phyloP scores from a whole-genome alignment of 1,140 invertebrate species.

The Drosophila punjabiensis region DNA sequence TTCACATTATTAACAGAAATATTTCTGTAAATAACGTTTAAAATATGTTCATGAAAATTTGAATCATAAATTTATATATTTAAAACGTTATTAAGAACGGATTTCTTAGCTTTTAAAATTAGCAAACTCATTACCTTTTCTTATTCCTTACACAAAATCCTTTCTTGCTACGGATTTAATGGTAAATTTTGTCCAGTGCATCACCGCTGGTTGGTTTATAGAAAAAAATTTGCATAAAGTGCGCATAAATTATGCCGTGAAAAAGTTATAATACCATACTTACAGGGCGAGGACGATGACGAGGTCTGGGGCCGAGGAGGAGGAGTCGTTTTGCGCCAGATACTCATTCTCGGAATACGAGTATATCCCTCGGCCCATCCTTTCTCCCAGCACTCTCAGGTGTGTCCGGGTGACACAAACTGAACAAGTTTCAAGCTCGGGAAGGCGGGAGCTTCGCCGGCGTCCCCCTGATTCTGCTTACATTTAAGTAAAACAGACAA shows the following conservation, averaged over 20 bases:
- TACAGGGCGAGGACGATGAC: conserved; percentile 49
- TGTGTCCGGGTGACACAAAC: conserved; percentile 62
- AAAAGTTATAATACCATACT: conserved; percentile 70
- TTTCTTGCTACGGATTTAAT: not conserved
- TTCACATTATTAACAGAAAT: too few relatives aligned
- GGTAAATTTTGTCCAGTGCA: not conserved
- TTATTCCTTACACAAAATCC: not conserved
- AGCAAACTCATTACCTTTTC: too few relatives aligned
- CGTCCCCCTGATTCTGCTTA: conserved; percentile 31
- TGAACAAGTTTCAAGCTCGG: conserved; percentile 50
- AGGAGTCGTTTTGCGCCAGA: conserved; percentile 30
- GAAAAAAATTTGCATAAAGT: conserved; percentile 68
- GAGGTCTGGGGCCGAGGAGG: conserved; percentile 21
- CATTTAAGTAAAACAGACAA: conserved; percentile 48
- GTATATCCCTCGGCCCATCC: conserved; percentile 46
- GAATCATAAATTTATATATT: too few relatives aligned
- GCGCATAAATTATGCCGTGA: conserved; percentile 65
- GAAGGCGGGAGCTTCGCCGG: conserved; percentile 5
- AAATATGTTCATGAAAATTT: too few relatives aligned
- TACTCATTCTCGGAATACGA: conserved; percentile 18
- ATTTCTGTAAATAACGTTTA: too few relatives aligned
- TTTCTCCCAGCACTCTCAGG: conserved; percentile 47
- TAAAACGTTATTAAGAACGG: too few relatives aligned
- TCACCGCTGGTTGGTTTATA: conserved; percentile 38
- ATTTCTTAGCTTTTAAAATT: too few relatives aligned